Conservation (phyloP, 2,113 vertebrate genomes). For the Sorex fumeus region DNA sequence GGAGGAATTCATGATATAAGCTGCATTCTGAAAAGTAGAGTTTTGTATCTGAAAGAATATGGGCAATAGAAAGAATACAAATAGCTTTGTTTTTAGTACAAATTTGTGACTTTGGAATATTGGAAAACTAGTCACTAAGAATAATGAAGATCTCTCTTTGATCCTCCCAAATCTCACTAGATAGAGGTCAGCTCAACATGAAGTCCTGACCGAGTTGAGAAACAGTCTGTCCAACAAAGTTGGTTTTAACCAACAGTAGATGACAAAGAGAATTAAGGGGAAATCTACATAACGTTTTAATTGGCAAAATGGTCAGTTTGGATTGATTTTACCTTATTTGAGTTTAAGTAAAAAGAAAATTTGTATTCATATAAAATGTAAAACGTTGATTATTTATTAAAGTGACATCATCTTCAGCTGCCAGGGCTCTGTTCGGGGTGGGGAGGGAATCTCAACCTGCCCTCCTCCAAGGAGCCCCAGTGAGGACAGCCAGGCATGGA, state of each 20-base stretch:
- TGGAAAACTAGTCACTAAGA: neutral
- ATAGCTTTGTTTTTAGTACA: neutral
- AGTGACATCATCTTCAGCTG: neutral
- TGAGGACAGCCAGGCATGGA: too few species aligned
- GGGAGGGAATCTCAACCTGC: too few species aligned
- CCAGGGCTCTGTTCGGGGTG: too few species aligned
- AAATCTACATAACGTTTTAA: neutral
- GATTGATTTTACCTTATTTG: neutral
- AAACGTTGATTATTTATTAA: constrained; percentile 36
- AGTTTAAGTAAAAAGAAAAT: constrained; percentile 5
- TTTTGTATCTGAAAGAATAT: constrained; percentile 13
- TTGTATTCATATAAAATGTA: neutral
- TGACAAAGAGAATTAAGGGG: neutral
- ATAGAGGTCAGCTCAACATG: neutral
- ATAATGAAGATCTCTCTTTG: neutral
- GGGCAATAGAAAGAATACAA: neutral
- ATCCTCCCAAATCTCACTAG: neutral
- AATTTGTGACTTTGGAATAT: neutral
- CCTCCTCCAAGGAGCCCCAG: too few species aligned
- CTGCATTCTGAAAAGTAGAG: neutral
- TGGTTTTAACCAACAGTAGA: neutral
- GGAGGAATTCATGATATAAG: neutral
- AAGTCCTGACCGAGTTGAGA: neutral
- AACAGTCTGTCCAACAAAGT: neutral
- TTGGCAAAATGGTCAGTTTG: neutral